These are phyloP conservation scores for Protobothrops mucrosquamatus DNA, from an alignment of 2,113 vertebrate species.

Conservation along the genomic window DNA sequence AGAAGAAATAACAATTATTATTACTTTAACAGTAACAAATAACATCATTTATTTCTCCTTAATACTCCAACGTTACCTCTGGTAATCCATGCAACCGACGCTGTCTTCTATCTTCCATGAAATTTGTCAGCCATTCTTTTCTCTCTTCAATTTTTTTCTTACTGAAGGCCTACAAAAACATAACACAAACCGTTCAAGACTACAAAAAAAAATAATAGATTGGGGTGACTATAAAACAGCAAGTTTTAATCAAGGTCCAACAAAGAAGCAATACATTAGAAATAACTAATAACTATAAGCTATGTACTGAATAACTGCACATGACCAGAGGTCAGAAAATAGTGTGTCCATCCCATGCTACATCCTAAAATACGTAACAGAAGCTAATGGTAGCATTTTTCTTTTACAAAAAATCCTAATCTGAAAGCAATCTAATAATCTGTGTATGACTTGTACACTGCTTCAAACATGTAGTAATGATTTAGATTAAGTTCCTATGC, in stretches of 20 bases:
- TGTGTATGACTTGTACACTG: background rate
- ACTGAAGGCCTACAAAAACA: constrained; percentile 89
- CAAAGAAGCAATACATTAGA: background rate
- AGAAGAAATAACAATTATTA: constrained; percentile 54
- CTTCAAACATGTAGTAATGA: too few relatives aligned
- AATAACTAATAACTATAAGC: background rate
- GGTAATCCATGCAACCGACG: constrained; percentile 93
- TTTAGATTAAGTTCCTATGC: too few relatives aligned
- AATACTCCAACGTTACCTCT: constrained; percentile 76
- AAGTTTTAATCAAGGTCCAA: too few relatives aligned
- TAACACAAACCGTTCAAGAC: constrained; percentile 13
- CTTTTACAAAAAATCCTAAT: background rate
- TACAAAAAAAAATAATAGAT: background rate
- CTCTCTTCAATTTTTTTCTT: constrained; percentile 98
- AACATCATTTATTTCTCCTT: constrained; percentile 27
- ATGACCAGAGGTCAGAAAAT: background rate
- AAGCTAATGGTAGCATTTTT: background rate
- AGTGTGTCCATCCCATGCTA: background rate
- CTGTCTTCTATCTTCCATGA: constrained; percentile 97
- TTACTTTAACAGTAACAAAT: constrained; percentile 21
- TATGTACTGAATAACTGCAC: background rate
- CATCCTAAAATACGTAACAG: background rate
- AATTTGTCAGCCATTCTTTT: constrained; percentile 98
- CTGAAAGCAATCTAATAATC: background rate
- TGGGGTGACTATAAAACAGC: background rate